Conservation (phyloP, 2,797 vertebrate species). For the Clarias pachynema region DNA sequence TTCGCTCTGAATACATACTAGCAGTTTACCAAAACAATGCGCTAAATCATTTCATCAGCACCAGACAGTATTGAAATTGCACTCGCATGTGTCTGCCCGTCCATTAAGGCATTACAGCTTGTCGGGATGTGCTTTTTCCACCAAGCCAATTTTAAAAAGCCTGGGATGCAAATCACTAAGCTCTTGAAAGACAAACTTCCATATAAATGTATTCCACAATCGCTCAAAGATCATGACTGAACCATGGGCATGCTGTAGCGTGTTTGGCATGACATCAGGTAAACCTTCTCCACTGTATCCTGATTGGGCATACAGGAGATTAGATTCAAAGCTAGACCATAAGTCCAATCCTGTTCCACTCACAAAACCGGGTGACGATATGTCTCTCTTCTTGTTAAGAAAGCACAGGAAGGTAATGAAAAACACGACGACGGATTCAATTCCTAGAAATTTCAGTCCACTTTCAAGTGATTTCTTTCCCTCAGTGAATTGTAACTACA, state of each 20-base stretch:
- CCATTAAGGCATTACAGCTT: conserved; percentile 1
- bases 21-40: conserved; percentile 25
- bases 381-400: background rate
- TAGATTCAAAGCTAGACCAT: background rate
- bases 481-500: background rate
- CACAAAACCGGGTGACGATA: background rate
- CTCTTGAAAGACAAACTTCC: background rate
- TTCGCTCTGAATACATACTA: conserved; percentile 22
- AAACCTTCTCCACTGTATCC: background rate
- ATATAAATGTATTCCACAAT: background rate
- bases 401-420: background rate
- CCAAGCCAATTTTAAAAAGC: background rate
- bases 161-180: background rate
- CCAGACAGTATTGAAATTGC: conserved; percentile 6
- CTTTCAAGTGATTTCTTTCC: background rate
- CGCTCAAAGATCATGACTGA: background rate
- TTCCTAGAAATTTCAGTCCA: background rate
- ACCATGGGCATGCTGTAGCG: background rate
- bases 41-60: conserved; percentile 35
- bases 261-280: background rate
- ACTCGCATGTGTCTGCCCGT: background rate
- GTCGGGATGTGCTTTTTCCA: background rate
- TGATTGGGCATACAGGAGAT: background rate
- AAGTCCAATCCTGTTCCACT: background rate
- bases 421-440: too few relatives aligned